A percentile compares a stretch with the other conserved stretches of the same genome.
phyloP scores from a whole-genome alignment of 2,113 vertebrate genomes.

The Vicugna pacos region DNA sequence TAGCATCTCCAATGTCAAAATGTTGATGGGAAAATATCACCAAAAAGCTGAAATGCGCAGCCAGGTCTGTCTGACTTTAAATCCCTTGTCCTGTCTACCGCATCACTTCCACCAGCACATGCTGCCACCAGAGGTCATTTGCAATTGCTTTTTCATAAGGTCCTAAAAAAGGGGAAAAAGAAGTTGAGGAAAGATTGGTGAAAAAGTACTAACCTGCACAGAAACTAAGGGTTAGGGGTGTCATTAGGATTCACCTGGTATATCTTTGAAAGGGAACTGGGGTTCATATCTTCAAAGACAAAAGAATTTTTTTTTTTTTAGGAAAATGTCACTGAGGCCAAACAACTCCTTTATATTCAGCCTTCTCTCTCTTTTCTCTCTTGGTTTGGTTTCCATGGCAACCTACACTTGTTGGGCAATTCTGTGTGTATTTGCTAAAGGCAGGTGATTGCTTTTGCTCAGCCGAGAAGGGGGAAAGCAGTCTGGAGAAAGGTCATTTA shows the following conservation, averaged over 20 bases:
- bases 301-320: background rate
- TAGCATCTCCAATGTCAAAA: background rate
- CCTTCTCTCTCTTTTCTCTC: background rate
- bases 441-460: background rate
- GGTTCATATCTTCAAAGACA: background rate
- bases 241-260: background rate
- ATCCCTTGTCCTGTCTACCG: background rate
- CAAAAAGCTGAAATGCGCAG: background rate
- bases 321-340: background rate
- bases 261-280: background rate
- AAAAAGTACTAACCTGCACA: background rate
- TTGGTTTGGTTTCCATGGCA: slow-evolving; percentile 64
- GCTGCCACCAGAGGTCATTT: background rate
- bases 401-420: slow-evolving; percentile 35
- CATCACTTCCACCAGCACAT: background rate
- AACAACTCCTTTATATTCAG: slow-evolving; percentile 53
- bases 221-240: background rate
- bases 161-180: background rate
- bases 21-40: background rate
- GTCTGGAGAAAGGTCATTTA: background rate
- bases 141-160: background rate
- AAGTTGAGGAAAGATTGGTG: background rate
- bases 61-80: background rate
- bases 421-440: background rate
- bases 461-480: background rate